Evolutionary conservation across 2,888 invertebrate genomes (phyloP).

Genomic region (Chloroclysta siterata): DNA sequence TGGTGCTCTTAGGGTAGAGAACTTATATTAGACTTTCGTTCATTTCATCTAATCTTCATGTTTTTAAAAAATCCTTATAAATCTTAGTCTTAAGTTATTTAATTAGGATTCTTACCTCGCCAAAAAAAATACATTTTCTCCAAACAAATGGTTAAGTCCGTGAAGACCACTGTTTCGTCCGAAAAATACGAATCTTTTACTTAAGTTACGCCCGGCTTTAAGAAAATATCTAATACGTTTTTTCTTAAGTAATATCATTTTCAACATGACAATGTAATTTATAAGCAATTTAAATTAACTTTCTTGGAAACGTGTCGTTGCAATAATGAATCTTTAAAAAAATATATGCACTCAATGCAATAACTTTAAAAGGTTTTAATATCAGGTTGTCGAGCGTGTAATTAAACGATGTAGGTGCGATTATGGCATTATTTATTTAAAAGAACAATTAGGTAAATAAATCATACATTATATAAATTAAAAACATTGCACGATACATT

Average conservation of each 20-base stretch:
- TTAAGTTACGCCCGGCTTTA: slow-evolving; percentile 13
- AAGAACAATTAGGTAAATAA: slow-evolving; percentile 6
- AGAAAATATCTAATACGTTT: background rate
- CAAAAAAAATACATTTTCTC: slow-evolving; percentile 72
- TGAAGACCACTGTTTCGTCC: slow-evolving; percentile 73
- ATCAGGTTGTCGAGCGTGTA: slow-evolving; percentile 5
- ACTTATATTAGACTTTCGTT: too few relatives aligned
- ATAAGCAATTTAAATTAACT: background rate
- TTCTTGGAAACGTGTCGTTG: background rate
- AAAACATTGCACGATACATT: slow-evolving; percentile 4
- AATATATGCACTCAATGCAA: slow-evolving; percentile 15
- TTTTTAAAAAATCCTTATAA: background rate
- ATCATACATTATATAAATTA: slow-evolving; percentile 9
- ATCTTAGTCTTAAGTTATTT: background rate
- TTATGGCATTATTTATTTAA: slow-evolving; percentile 24
- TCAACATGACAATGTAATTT: background rate
- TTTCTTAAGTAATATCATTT: background rate
- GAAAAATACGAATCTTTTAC: slow-evolving; percentile 56
- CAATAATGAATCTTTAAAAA: slow-evolving; percentile 4
- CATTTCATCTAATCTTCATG: too few relatives aligned
- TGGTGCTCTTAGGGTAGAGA: too few relatives aligned
- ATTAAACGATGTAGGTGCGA: slow-evolving; percentile 13
- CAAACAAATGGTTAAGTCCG: slow-evolving; percentile 84
- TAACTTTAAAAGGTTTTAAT: slow-evolving; percentile 29
- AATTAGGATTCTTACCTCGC: slow-evolving; percentile 69